Conservation (phyloP, 1,140 invertebrate species). For the Thaumatotibia leucotreta region DNA sequence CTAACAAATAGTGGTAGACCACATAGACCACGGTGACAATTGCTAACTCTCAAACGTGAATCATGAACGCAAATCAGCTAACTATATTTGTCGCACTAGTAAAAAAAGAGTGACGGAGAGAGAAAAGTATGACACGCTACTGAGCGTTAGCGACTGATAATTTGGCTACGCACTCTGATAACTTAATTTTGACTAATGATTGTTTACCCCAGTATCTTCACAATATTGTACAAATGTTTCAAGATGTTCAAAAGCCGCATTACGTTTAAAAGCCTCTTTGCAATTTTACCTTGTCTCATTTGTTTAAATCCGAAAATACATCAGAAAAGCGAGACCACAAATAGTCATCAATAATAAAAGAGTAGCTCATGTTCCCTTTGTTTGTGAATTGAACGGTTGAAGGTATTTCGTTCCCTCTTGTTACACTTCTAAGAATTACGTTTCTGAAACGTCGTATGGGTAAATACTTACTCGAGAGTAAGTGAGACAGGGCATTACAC, state of each 20-base stretch:
- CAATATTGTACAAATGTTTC: neutral
- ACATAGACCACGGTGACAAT: too few relatives aligned
- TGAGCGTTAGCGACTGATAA: too few relatives aligned
- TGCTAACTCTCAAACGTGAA: too few relatives aligned
- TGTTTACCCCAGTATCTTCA: too few relatives aligned
- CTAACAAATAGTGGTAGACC: too few relatives aligned
- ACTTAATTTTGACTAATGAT: too few relatives aligned
- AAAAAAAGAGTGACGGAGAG: too few relatives aligned
- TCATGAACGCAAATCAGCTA: too few relatives aligned
- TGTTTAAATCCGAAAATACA: constrained; percentile 1
- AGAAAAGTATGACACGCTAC: too few relatives aligned
- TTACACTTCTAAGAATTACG: neutral
- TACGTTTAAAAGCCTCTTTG: neutral
- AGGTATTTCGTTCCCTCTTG: neutral
- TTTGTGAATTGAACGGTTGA: constrained; percentile 8
- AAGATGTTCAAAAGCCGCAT: neutral
- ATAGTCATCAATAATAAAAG: constrained; percentile 13
- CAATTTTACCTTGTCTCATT: neutral
- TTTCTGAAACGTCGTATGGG: neutral
- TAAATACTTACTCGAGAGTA: neutral
- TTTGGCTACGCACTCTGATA: too few relatives aligned
- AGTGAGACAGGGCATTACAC: neutral
- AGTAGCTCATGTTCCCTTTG: neutral
- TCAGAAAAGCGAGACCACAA: constrained; percentile 3
- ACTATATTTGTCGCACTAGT: too few relatives aligned